These are phyloP conservation scores for Pseudachorutes palmiensis DNA, from an alignment of 1,140 invertebrate species.

Conservation along the genomic window DNA sequence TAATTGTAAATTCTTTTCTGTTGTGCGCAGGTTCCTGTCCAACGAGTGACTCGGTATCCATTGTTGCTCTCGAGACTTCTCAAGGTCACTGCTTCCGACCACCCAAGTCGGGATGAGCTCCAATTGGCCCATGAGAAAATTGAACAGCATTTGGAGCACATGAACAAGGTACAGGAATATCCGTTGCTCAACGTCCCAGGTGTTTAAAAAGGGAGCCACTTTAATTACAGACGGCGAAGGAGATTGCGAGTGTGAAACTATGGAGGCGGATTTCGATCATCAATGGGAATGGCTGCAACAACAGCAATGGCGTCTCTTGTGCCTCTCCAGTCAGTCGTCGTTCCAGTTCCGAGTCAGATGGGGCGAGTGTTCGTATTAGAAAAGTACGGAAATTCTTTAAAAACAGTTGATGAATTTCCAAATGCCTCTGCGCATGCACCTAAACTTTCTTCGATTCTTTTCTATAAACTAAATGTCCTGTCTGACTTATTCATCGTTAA, in stretches of 20 bases:
- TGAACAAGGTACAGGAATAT: conserved; percentile 66
- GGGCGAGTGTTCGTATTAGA: conserved; percentile 31
- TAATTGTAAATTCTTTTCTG: conserved; percentile 11
- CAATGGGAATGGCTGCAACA: conserved; percentile 41
- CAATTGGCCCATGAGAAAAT: conserved; percentile 82
- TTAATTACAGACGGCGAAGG: conserved; percentile 66
- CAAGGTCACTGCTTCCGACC: conserved; percentile 77
- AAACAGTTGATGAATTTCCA: conserved; percentile 13
- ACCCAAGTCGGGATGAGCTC: conserved; percentile 61
- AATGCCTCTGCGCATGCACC: conserved; percentile 6
- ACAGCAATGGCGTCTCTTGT: not conserved
- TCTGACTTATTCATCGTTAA: too few relatives aligned
- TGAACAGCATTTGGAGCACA: conserved; percentile 84
- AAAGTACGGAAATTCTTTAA: conserved; percentile 27
- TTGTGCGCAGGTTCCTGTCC: conserved; percentile 63
- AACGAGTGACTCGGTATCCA: conserved; percentile 86
- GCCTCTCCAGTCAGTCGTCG: conserved; percentile 20
- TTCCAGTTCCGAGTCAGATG: conserved; percentile 28
- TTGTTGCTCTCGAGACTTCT: conserved; percentile 77
- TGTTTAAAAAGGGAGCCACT: too few relatives aligned
- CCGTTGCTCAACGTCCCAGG: too few relatives aligned
- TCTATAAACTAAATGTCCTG: too few relatives aligned
- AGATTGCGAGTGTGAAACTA: conserved; percentile 72
- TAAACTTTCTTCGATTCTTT: not conserved
- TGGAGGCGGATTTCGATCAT: conserved; percentile 81